Base-by-base conservation (phyloP, 2,888 invertebrate genomes). In the Aethes cnicana region DNA sequence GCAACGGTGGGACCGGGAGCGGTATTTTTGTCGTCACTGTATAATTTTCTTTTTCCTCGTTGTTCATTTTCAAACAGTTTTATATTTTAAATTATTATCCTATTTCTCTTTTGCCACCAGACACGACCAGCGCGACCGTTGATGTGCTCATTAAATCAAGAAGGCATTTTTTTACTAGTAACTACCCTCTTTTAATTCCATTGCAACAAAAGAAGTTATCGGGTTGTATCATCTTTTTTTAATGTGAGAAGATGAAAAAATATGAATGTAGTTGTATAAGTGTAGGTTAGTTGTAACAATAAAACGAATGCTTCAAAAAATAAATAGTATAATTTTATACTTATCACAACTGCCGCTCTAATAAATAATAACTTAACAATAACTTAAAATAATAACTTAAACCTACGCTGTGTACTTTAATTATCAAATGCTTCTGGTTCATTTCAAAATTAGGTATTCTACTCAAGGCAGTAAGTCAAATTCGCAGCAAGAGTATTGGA, bases 381-480 rank as follows among this genome's bases (percentile, higher is more conserved):
- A 74, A 80, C 65, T n/a, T n/a, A n/a, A n/a, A n/a, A n/a, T n/a
- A n/a, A n/a, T n/a, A n/a, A n/a, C 73, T 75, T 81, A 81, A 62
- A 71, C 57, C 77, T 84, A 84, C 53, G 72, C 78, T 87, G 84
- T 90, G 90, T 90, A 90, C 90, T 90, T 87, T 84, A 69, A 66
- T 77, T 81, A 90, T 90, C 90, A 90, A 90, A 90, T 90, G 90
- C 90, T 72, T 90, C 90, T 90, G 90, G 82, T 74, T 78, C 55
- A 30, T 32, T 44, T 44, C 11, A 16, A 17, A 42, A 11, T 33
- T 18, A 20, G 33, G 16, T 23, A 3, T 25, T 53, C 23, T 41
- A 33, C 11, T 36, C 36, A 14, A 32, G 16, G 25, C 3, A 52
- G 52, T 32, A 28, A 23, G 23, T 54, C 21, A 53, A 58, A 49